A percentile compares a stretch with the other conserved stretches of the same genome.
phyloP scores from a whole-genome alignment of 2,888 invertebrate genomes.

The Cactoblastis cactorum region DNA sequence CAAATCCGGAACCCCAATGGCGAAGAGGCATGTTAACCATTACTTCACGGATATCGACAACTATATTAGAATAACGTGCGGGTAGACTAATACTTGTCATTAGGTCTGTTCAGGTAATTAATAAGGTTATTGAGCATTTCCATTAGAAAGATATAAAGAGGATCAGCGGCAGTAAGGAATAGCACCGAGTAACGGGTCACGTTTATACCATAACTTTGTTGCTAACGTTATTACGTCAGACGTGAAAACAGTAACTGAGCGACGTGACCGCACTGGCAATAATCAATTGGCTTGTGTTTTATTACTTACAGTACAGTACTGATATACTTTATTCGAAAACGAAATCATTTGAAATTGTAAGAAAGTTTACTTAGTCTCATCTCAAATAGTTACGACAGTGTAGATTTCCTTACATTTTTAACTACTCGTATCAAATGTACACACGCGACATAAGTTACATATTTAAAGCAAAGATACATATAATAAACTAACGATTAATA shows the following conservation, averaged over 20 bases:
- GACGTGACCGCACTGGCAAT: slow-evolving; percentile 76
- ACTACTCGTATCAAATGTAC: too few relatives aligned
- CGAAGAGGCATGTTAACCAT: too few relatives aligned
- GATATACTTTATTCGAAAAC: slow-evolving; percentile 34
- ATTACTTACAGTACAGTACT: slow-evolving; percentile 46
- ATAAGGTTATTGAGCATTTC: slow-evolving; percentile 20
- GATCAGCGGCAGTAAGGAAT: slow-evolving; percentile 37
- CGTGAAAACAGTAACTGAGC: slow-evolving; percentile 76
- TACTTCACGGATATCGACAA: too few relatives aligned
- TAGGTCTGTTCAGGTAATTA: slow-evolving; percentile 15
- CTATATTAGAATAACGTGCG: too few relatives aligned
- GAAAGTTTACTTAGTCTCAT: too few relatives aligned
- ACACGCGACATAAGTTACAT: too few relatives aligned
- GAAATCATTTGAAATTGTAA: too few relatives aligned
- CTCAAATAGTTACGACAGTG: too few relatives aligned
- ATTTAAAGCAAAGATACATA: not conserved
- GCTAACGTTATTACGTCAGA: slow-evolving; percentile 75
- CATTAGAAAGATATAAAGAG: slow-evolving; percentile 30
- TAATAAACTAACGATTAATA: not conserved
- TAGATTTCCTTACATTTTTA: too few relatives aligned
- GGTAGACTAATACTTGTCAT: too few relatives aligned
- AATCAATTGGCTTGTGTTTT: slow-evolving; percentile 73
- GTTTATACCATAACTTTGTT: slow-evolving; percentile 72
- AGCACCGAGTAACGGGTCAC: slow-evolving; percentile 59
- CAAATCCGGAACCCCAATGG: too few relatives aligned